Evolutionary conservation across 2,113 vertebrate genomes (phyloP), one percentile per base, ranked within the genome.

Genomic region (Pluvialis apricaria): DNA sequence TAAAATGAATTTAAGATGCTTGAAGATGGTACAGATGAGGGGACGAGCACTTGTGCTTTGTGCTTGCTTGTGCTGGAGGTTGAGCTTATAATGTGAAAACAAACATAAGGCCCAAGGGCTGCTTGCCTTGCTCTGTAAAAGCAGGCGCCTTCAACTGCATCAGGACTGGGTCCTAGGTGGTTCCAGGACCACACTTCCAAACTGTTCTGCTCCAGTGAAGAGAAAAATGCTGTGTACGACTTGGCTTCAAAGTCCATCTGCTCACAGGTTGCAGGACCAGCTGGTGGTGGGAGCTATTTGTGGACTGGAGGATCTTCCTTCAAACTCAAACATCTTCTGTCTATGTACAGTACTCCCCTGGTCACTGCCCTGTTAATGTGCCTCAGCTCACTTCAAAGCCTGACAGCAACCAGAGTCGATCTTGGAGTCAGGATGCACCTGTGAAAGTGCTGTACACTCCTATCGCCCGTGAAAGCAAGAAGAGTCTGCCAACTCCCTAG

Each of bases 331-430:
- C 24, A 61, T 79, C 65, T 57, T 88, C 54, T 62, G 40, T 32
- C 70, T 79, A 4, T 13, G 4, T 20, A 52, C 52, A 52, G 44
- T 32, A 75, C 19, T 66, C 18, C 38, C 20, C 54, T 52, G 62
- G 38, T 55, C 52, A 76, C 11, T 0, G 5, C 54, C 32, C 58
- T n/a, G 1, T 9, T 52, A 57, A 68, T 5, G 6, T 49, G 29
- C 15, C 8, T 17, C 57, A 62, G 52, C 55, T 82, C 32, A 20
- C 29, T 52, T 51, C 12, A 71, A 84, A 87, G 26, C 29, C 91
- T 21, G 20, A 11, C 0, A 85, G 55, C 64, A 87, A 71, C 17
- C 17, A 44, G 58, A 40, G 68, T 5, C 0, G 0, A 28, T 40
- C n/a, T 6, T n/a, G 65, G 55, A 68, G 22, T 51, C 49, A 51